phyloP scores from a whole-genome alignment of 2,888 invertebrate species.

The Charanyca ferruginea region DNA sequence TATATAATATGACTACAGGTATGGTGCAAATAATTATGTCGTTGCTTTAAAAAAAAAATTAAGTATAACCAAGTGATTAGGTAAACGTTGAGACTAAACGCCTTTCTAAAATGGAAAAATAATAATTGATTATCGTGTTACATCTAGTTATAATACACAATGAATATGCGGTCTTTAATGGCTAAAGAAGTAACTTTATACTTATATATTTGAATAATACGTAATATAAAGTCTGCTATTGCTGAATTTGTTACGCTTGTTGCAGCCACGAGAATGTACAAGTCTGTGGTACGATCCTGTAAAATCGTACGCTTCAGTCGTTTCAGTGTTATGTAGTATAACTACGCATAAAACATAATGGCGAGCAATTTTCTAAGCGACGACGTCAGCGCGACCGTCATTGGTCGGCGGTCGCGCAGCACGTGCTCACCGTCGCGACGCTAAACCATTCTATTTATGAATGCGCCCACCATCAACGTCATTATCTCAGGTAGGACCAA shows the following conservation, averaged over 20 bases:
- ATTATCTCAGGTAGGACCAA: conserved; percentile 71
- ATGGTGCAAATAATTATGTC: too few relatives aligned
- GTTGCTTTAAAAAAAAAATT: too few relatives aligned
- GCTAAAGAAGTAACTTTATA: too few relatives aligned
- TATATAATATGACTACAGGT: conserved; percentile 1
- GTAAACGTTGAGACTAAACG: too few relatives aligned
- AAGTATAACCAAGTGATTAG: too few relatives aligned
- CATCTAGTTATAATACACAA: too few relatives aligned
- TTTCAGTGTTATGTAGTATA: conserved; percentile 24
- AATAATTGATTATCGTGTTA: too few relatives aligned
- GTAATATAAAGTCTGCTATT: not conserved
- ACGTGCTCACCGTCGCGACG: conserved; percentile 65
- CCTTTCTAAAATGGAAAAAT: too few relatives aligned
- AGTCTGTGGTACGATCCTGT: not conserved
- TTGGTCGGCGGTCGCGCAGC: conserved; percentile 61
- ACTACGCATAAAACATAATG: conserved; percentile 33
- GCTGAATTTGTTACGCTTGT: not conserved
- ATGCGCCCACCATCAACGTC: conserved; percentile 58
- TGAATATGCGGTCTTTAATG: not conserved
- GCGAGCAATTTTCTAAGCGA: conserved; percentile 45
- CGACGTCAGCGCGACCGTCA: conserved; percentile 60
- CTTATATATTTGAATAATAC: not conserved
- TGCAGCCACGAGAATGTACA: not conserved
- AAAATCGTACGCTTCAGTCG: conserved; percentile 20
- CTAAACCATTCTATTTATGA: conserved; percentile 59